Conservation (phyloP, 1,140 invertebrate species). For the Pseudobourletiella spinata region DNA sequence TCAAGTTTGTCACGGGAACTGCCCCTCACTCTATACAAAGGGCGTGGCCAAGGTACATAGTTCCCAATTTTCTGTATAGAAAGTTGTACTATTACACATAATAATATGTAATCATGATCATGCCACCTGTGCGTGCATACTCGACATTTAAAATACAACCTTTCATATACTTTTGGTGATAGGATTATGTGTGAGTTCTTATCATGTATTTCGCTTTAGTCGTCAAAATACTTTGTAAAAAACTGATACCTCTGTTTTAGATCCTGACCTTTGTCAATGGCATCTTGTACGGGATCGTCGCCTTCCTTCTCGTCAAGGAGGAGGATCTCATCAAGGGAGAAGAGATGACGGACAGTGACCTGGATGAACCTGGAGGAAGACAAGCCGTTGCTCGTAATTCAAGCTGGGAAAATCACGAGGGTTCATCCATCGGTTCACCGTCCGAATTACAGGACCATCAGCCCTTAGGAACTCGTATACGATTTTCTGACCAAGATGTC, state of each 20-base stretch:
- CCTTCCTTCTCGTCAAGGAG: neutral
- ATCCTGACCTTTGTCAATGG: conserved; percentile 4
- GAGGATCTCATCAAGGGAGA: neutral
- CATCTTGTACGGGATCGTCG: conserved; percentile 3
- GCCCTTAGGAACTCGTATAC: neutral
- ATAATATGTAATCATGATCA: too few species aligned
- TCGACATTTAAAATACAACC: too few species aligned
- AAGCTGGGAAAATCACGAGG: too few species aligned
- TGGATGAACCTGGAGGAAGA: neutral
- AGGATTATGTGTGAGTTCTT: too few species aligned
- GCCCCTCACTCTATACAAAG: conserved; percentile 1
- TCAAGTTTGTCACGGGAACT: neutral
- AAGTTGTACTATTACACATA: too few species aligned
- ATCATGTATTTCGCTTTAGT: too few species aligned
- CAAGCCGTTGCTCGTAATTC: neutral
- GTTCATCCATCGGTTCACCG: too few species aligned
- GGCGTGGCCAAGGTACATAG: neutral
- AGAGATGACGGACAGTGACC: neutral
- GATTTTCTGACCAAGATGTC: neutral
- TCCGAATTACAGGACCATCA: neutral
- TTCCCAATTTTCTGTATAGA: neutral
- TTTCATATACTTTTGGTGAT: too few species aligned
- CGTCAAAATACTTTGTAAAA: too few species aligned
- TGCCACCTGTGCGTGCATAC: too few species aligned
- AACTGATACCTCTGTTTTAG: too few species aligned